Conservation (phyloP, 2,113 vertebrate genomes). For the Dissostichus mawsoni region DNA sequence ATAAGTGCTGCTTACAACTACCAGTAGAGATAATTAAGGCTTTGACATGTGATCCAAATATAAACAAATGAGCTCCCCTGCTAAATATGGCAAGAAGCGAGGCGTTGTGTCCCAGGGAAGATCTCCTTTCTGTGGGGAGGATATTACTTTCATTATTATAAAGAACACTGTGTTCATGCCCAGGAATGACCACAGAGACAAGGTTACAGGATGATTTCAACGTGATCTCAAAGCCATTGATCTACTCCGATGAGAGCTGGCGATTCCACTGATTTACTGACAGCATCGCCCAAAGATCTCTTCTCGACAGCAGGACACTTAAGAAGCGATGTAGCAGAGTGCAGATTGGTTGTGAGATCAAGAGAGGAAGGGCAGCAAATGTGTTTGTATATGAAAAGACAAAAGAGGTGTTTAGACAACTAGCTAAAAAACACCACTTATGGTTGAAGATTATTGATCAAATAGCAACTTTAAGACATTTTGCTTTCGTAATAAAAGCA, state of each 20-base stretch:
- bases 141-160: background rate
- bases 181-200: background rate
- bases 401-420: slow-evolving; percentile 19
- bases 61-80: slow-evolving; percentile 52
- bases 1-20: slow-evolving; percentile 37
- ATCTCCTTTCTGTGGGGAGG: background rate
- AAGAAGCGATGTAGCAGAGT: slow-evolving; percentile 37
- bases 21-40: slow-evolving; percentile 51
- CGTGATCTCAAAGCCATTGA: slow-evolving; percentile 33
- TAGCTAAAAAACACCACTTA: background rate
- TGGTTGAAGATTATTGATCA: background rate
- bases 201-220: slow-evolving; percentile 15
- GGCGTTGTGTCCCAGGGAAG: background rate
- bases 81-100: slow-evolving; percentile 8
- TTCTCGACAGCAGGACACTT: slow-evolving; percentile 51
- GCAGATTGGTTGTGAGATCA: slow-evolving; percentile 38
- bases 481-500: background rate
- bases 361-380: background rate
- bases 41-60: slow-evolving; percentile 43
- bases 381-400: background rate
- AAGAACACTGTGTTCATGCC: background rate
- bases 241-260: slow-evolving; percentile 32
- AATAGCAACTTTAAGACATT: slow-evolving; percentile 5
- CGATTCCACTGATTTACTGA: slow-evolving; percentile 50
- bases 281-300: slow-evolving; percentile 32